Evolutionary conservation across 2,888 invertebrate genomes (phyloP).

Genomic region (Dusona sp.): DNA sequence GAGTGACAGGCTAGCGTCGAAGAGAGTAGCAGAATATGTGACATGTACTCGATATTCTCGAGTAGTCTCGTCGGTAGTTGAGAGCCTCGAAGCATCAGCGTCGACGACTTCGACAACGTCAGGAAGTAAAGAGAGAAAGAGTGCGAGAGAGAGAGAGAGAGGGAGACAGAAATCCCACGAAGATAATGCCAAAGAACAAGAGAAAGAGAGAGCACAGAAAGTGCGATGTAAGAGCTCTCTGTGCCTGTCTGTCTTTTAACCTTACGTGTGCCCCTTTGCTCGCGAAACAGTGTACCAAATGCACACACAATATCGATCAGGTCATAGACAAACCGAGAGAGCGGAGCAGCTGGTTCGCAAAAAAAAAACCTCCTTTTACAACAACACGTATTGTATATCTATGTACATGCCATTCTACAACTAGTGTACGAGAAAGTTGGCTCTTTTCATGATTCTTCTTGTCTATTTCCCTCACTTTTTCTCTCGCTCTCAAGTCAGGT

Average conservation of each 20-base stretch:
- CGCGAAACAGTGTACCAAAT: constrained; percentile 11
- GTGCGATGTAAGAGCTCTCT: constrained; percentile 21
- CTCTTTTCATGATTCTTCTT: constrained; percentile 45
- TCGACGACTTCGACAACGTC: constrained; percentile 50
- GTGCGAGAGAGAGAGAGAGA: constrained; percentile 37
- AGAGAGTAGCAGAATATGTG: constrained; percentile 64
- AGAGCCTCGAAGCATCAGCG: constrained; percentile 62
- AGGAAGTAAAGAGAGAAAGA: constrained; percentile 44
- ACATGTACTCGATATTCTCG: constrained; percentile 79
- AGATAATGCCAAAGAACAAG: constrained; percentile 4
- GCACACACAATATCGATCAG: constrained; percentile 12
- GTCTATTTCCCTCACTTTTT: background rate
- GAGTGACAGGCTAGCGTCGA: constrained; percentile 36
- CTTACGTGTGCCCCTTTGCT: constrained; percentile 31
- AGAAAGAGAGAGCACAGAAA: constrained; percentile 8
- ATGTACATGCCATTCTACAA: constrained; percentile 23
- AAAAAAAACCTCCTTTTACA: constrained; percentile 21
- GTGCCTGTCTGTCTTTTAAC: constrained; percentile 19
- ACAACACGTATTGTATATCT: constrained; percentile 2
- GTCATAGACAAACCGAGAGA: constrained; percentile 39
- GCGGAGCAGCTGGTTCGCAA: constrained; percentile 33
- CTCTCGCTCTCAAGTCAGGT: constrained; percentile 38
- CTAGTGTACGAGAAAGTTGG: constrained; percentile 43
- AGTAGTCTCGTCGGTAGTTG: constrained; percentile 71
- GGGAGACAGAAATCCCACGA: constrained; percentile 19